A percentile compares a stretch with the other conserved stretches of the same genome.
Evolutionary conservation across 2,113 vertebrate species (phyloP).

Genomic region (Sakesphorus luctuosus): DNA sequence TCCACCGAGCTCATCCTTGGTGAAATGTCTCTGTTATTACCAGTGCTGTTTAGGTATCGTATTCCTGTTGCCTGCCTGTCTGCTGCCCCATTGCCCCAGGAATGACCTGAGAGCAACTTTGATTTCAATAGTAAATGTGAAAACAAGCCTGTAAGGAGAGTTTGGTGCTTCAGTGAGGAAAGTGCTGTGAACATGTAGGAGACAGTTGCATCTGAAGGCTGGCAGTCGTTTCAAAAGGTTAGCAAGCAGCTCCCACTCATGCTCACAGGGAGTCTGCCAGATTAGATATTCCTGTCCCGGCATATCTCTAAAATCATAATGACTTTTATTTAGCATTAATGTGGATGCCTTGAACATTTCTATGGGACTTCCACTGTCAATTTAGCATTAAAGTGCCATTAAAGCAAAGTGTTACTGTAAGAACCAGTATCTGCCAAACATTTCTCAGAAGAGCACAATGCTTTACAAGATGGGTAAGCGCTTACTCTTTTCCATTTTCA

Average conservation of each 20-base stretch:
- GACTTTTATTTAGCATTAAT: conserved; percentile 70
- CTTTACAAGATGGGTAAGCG: conserved; percentile 34
- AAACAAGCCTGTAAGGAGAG: background rate
- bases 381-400: conserved; percentile 75
- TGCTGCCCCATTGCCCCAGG: background rate
- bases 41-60: background rate
- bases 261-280: background rate
- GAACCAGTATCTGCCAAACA: conserved; percentile 63
- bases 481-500: conserved; percentile 50
- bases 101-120: background rate
- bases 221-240: background rate
- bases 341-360: conserved; percentile 52
- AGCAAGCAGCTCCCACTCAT: background rate
- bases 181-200: background rate
- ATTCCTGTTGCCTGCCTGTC: conserved; percentile 36
- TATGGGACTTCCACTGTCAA: conserved; percentile 60
- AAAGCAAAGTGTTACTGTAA: conserved; percentile 80
- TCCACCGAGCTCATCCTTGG: background rate
- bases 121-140: background rate
- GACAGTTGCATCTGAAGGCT: background rate
- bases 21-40: background rate
- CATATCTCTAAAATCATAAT: conserved; percentile 34
- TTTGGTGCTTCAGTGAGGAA: background rate
- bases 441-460: conserved; percentile 77
- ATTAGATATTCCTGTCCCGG: conserved; percentile 40